Evolutionary conservation across 2,888 invertebrate genomes (phyloP), one percentile per base, ranked within the genome.

Genomic region (Actias luna): DNA sequence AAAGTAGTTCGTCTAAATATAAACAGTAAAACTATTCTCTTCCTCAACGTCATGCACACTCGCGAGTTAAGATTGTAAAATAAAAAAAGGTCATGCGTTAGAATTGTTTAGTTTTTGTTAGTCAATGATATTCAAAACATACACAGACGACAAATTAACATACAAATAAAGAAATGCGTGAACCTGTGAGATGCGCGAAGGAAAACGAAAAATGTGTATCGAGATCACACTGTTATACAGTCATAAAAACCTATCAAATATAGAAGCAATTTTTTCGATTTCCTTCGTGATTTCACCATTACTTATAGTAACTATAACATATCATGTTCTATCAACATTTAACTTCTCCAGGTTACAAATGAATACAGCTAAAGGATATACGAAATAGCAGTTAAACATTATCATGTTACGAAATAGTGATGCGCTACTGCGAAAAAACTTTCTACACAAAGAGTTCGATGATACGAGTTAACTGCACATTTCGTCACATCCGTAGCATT

Each of bases 71-170:
- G 71, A 79, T 79, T 73, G 78, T 88, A 88, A 85, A 82, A 78
- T 71, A 68, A 76, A 78, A 22, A 25, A 74, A 79, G 75, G 92
- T 92, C 91, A 92, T 92, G 91, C 92, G 83, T 88, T 89, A 89
- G 85, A 90, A 85, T 70, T 72, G 73, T 88, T 92, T 92, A 92
- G 90, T 91, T 80, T 72, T 82, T 87, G 92, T 92, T 92, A 92
- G 92, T 92, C 91, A 91, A 87, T 80, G 80, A 83, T 80, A 87
- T 88, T 88, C 82, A 89, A 89, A 91, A 85, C 73, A 77, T 72
- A 72, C 63, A 76, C 69, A 72, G 65, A 75, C 55, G n/a, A 73
- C 63, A 71, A 66, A 69, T 71, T 57, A 73, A 72, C 65, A 69
- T 65, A 66, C 67, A 67, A 73, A 50, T 12, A 50, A 50, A 50